Base-by-base conservation (phyloP, 2,888 invertebrate genomes). In the Phyto melanocephala region DNA sequence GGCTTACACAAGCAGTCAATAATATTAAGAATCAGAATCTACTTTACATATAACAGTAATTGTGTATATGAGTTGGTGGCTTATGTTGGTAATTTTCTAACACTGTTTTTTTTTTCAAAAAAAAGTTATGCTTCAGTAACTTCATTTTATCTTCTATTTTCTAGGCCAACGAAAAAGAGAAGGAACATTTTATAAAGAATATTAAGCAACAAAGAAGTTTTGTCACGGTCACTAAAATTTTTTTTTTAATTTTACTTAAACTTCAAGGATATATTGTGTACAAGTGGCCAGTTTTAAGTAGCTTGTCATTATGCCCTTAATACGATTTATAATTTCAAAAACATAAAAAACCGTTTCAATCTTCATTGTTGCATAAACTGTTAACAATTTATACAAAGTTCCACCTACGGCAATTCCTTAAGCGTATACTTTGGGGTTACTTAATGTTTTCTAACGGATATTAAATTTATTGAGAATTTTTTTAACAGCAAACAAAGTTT, bases 271-370 rank as follows among this genome's bases (percentile, higher is more conserved):
- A n/a, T 45, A 10, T 52, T 56, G 24, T 47, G 5, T 7, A 15
- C 47, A 71, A 58, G 71, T 60, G 35, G 60, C 22, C 17, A 35
- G 24, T 52, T 33, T 13, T 40, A 54, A 67, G 20, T 11, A 42
- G 56, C 52, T 40, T 79, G 65, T 42, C 78, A 67, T 67, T 62
- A 42, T 24, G 28, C 17, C 22, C 65, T 60, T 67, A 79, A 70
- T 81, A 80, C 80, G 82, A 84, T 85, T 86, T 86, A 87, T 87
- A 87, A 88, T 87, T 86, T 87, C 85, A 86, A 86, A 87, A 86
- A 86, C 86, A 87, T 85, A 84, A 86, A 87, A 88, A 87, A 86
- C 88, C 87, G 87, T 89, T 89, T 87, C 88, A 87, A 88, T 86
- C 80, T 88, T 88, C 86, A 79, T 81, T 74, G 84, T 83, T 81